A percentile compares a stretch with the other conserved stretches of the same genome.
Conservation (phyloP, 2,888 invertebrate genomes). For the Drosophila seclusa region DNA sequence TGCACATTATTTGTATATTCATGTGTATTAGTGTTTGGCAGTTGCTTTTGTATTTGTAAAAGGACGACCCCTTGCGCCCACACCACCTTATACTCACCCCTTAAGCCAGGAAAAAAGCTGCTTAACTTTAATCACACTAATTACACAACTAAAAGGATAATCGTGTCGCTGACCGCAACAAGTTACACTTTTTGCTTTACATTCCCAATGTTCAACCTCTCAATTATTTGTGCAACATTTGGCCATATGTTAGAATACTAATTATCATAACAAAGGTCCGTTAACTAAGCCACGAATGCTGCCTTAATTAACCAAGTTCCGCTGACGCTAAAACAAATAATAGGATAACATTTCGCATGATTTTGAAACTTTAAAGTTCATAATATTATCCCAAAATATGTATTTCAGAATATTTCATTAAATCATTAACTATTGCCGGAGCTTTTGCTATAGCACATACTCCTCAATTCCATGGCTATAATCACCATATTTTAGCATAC, state of each 20-base stretch:
- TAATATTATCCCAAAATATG: not conserved
- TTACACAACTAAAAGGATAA: slow-evolving; percentile 82
- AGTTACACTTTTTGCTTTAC: slow-evolving; percentile 32
- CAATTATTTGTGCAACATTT: slow-evolving; percentile 15
- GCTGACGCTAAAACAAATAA: not conserved
- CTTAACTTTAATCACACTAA: slow-evolving; percentile 76
- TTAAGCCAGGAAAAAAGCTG: slow-evolving; percentile 24
- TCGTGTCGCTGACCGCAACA: slow-evolving; percentile 75
- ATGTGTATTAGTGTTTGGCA: slow-evolving; percentile 12
- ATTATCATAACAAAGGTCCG: not conserved
- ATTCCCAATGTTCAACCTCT: slow-evolving; percentile 29
- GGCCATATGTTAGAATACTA: slow-evolving; percentile 4
- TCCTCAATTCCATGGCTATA: not conserved
- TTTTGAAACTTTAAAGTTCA: not conserved
- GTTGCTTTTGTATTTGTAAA: slow-evolving; percentile 17
- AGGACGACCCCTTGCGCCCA: slow-evolving; percentile 34
- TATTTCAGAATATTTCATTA: not conserved
- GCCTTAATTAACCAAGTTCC: not conserved
- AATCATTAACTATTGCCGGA: not conserved
- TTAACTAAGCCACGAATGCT: not conserved
- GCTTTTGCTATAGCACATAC: not conserved
- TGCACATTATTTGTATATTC: not conserved
- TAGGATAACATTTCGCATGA: not conserved
- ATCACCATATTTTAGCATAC: not conserved
- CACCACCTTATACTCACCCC: not conserved